These are phyloP conservation scores for Diadumene lineata DNA, from an alignment of 92 coral and sea anemone species.

Conservation along the genomic window DNA sequence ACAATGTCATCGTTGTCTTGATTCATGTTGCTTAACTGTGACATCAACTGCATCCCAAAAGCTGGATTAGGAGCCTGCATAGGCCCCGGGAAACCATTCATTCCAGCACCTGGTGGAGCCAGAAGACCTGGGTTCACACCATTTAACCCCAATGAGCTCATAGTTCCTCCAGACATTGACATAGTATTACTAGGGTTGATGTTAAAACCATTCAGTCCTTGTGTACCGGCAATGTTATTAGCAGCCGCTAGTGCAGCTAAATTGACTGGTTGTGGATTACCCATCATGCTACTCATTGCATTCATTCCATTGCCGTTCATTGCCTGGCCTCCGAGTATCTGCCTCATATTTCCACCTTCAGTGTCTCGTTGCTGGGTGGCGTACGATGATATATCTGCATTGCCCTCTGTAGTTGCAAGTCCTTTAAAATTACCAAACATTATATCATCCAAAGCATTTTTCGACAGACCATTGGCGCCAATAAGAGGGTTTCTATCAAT, in stretches of 20 bases:
- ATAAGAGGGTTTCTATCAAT: constrained; percentile 69
- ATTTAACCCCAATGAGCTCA: constrained; percentile 15
- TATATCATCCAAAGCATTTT: constrained; percentile 56
- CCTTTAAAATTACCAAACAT: constrained; percentile 84
- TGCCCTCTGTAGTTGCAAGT: constrained; percentile 36
- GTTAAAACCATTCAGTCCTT: constrained; percentile 32
- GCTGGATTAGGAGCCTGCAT: constrained; percentile 28
- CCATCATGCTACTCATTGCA: constrained; percentile 17
- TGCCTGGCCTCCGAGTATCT: constrained; percentile 19
- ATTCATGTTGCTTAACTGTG: constrained; percentile 28
- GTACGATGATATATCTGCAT: constrained; percentile 20
- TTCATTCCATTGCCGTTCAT: constrained; percentile 13
- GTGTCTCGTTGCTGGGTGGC: constrained; percentile 20
- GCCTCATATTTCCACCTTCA: constrained; percentile 28
- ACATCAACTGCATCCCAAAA: constrained; percentile 25
- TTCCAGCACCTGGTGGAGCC: constrained; percentile 11
- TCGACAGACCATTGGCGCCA: constrained; percentile 81
- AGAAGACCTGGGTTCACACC: constrained; percentile 21
- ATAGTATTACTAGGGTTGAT: constrained; percentile 3
- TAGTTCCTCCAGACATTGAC: constrained; percentile 7
- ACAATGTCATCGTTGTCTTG: neutral
- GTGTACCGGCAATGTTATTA: constrained; percentile 19
- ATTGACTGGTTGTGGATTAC: constrained; percentile 16
- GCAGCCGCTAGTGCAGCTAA: constrained; percentile 15
- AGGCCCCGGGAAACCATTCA: constrained; percentile 24